Evolutionary conservation across 2,888 invertebrate species (phyloP).

Genomic region (Cepaea hortensis): DNA sequence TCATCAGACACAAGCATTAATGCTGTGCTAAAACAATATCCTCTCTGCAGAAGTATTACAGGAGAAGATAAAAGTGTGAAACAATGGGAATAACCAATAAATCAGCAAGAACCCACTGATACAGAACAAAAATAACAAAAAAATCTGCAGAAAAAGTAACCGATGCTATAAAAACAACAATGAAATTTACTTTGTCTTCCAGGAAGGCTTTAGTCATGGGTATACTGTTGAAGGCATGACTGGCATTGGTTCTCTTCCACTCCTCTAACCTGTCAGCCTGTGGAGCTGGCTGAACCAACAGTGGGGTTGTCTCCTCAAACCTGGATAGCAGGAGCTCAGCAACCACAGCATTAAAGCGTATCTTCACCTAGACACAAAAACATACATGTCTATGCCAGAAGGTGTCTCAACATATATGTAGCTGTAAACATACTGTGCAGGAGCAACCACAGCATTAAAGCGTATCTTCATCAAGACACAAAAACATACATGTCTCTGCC

Average conservation of each 20-base stretch:
- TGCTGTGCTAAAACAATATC: too few relatives aligned
- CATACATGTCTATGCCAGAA: too few relatives aligned
- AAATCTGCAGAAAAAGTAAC: too few relatives aligned
- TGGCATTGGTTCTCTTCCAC: slow-evolving; percentile 64
- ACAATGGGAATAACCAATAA: not conserved
- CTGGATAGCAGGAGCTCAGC: slow-evolving; percentile 60
- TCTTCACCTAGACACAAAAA: slow-evolving; percentile 27
- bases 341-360: slow-evolving; percentile 54
- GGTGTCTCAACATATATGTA: too few relatives aligned
- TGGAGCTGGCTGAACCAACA: slow-evolving; percentile 63
- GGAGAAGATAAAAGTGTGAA: not conserved
- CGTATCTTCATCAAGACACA: slow-evolving; percentile 27
- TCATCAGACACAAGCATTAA: too few relatives aligned
- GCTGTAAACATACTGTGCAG: too few relatives aligned
- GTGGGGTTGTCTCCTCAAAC: slow-evolving; percentile 63
- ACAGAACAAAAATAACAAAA: not conserved
- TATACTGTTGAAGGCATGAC: slow-evolving; percentile 62
- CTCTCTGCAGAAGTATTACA: too few relatives aligned
- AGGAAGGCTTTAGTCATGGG: slow-evolving; percentile 43
- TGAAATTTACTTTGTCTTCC: slow-evolving; percentile 30
- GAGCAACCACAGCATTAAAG: slow-evolving; percentile 59
- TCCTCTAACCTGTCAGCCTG: slow-evolving; percentile 55
- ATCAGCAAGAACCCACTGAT: too few relatives aligned
- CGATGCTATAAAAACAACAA: too few relatives aligned
- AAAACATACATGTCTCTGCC: not conserved